Evolutionary conservation across 2,888 invertebrate genomes (phyloP), one percentile per base, ranked within the genome.

Genomic region (Ophraella communa): DNA sequence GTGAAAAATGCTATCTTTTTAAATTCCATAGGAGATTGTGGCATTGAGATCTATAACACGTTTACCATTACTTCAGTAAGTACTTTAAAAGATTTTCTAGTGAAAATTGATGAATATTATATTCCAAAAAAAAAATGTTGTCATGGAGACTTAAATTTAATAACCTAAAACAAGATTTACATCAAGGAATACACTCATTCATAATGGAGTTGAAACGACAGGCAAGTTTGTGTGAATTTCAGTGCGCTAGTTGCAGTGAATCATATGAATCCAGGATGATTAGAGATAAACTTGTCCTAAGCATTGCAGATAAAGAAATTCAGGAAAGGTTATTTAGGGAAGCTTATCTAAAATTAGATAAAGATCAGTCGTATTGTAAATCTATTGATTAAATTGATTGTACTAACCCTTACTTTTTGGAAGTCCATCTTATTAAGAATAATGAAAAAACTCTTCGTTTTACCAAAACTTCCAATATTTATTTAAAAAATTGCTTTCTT

Each of bases 271-370:
- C 21, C 3, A 7, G 47, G n/a, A 47, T 47, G 21, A 47, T 47
- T 21, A 52, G 33, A 52, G 18, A 52, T 30, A 27, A 27, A 52
- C 7, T n/a, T n/a, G n/a, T n/a, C n/a, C 27, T 30, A 52, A 52
- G 14, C 27, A 52, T 52, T 52, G 18, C 20, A 33, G 53, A 53
- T 33, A 14, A 18, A n/a, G n/a, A n/a, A n/a, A n/a, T n/a, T n/a
- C n/a, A n/a, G n/a, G n/a, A n/a, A n/a, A n/a, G n/a, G n/a, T 53
- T 53, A 33, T 53, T 33, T n/a, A 53, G 33, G 20, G 35, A 53
- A 33, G 33, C 18, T 3, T 21, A 35, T n/a, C 24, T 17, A 20
- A 53, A 53, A 53, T 7, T 51, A 11, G 30, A 14, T 4, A 27
- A 51, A n/a, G n/a, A n/a, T n/a, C n/a, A n/a, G n/a, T 3, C 7